phyloP scores from a whole-genome alignment of 2,797 vertebrate genomes.

The Microctenopoma steveboyesi region DNA sequence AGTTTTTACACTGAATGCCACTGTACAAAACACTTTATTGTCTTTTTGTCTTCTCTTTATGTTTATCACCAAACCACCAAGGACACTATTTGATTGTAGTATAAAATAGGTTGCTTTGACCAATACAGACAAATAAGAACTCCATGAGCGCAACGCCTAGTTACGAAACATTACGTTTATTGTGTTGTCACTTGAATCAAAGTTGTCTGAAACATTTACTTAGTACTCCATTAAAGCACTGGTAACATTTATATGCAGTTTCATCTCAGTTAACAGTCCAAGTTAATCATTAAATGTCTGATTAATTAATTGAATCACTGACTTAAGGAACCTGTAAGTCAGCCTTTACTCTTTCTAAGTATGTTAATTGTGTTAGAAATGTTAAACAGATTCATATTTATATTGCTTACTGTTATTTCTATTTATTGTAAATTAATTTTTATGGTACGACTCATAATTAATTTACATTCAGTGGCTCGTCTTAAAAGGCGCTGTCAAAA shows the following conservation, averaged over 20 bases:
- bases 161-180: conserved; percentile 30
- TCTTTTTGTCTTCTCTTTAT: conserved; percentile 57
- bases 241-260: conserved; percentile 41
- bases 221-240: conserved; percentile 40
- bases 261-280: conserved; percentile 62
- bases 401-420: conserved; percentile 77
- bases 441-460: conserved; percentile 38
- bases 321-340: conserved; percentile 19
- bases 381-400: conserved; percentile 78
- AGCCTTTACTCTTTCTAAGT: conserved; percentile 29
- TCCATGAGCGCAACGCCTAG: conserved; percentile 1
- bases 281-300: conserved; percentile 33
- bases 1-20: conserved; percentile 75
- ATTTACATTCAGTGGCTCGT: conserved; percentile 37
- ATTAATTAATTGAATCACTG: conserved; percentile 24
- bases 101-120: conserved; percentile 42
- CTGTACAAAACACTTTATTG: conserved; percentile 57
- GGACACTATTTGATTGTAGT: conserved; percentile 65
- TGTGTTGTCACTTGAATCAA: conserved; percentile 21
- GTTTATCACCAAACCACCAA: conserved; percentile 46
- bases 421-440: conserved; percentile 85
- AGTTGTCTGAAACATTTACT: conserved; percentile 20
- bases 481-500: conserved; percentile 40
- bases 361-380: conserved; percentile 64
- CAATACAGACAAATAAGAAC: conserved; percentile 14